Base-by-base conservation (phyloP, 2,113 vertebrate genomes). In the Paracanthobrama guichenoti region DNA sequence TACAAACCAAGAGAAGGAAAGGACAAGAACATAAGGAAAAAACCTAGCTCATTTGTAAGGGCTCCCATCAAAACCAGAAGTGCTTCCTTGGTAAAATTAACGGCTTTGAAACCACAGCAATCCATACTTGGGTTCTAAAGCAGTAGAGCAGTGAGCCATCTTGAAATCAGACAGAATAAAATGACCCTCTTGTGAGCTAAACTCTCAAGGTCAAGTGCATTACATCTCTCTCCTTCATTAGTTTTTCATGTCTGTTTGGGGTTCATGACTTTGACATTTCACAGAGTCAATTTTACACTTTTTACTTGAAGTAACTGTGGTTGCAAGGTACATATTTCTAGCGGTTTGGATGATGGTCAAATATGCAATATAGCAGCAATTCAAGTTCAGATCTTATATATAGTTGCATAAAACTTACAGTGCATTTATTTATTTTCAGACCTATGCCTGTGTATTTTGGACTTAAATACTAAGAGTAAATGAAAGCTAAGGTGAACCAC, bases 401-500 rank as follows among this genome's bases (percentile, higher is more conserved):
- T 81, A 66, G 14, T 80, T 79, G 26, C 66, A 73, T 53, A 80
- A 83, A 83, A 73, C 57, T 2, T 73, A 83, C 62, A 28, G 18
- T 72, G 26, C 26, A 14, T 73, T 48, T 62, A 72, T 79, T 69
- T 18, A 71, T 42, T 71, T 71, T 71, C 20, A 71, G 67, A 42
- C 35, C 67, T 42, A 5, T n/a, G 35, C n/a, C 67, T 81, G 77
- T 87, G 71, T 81, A 60, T 81, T 75, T 84, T 84, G 82, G 86
- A 84, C 82, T 69, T 39, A 31, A 77, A 59, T 74, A 77, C 44
- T 13, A 53, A 46, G 39, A 7, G 75, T 79, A 79, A 79, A 79
- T 86, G 67, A 86, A 83, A 80, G 73, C 85, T 86, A 59, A 86
- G 79, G 66, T 79, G 81, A 86, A 64, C 60, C 81, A 79, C 55